These are phyloP conservation scores for Axea sp. DNA, from an alignment of 2,888 invertebrate species.

Conservation along the genomic window DNA sequence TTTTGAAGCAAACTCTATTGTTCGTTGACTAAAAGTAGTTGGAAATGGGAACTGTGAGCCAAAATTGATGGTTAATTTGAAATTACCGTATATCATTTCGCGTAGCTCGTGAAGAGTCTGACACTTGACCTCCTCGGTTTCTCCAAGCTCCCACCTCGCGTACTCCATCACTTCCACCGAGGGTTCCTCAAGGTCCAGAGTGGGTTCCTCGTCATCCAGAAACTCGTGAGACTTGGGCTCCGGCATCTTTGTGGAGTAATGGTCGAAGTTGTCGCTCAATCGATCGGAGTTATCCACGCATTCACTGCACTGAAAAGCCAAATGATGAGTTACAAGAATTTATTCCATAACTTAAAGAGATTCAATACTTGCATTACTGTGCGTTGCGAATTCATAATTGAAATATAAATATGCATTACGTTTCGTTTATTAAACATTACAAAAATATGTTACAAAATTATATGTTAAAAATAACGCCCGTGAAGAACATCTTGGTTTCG, in stretches of 20 bases:
- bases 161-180: constrained; percentile 85
- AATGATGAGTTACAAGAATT: background rate
- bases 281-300: constrained; percentile 51
- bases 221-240: constrained; percentile 60
- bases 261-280: constrained; percentile 49
- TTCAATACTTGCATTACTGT: no score
- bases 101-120: constrained; percentile 86
- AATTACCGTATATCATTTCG: constrained; percentile 86
- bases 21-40: constrained; percentile 14
- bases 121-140: constrained; percentile 85
- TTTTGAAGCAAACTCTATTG: constrained; percentile 27
- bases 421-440: no score
- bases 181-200: constrained; percentile 85
- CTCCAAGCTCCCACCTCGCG: constrained; percentile 85
- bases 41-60: constrained; percentile 28
- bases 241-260: constrained; percentile 58
- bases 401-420: no score
- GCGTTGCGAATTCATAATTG: no score
- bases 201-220: constrained; percentile 76
- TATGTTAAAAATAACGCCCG: no score
- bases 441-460: no score
- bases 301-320: constrained; percentile 49
- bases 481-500: no score
- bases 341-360: no score
- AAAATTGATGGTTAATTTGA: constrained; percentile 42